Evolutionary conservation across 2,797 vertebrate genomes (phyloP).

Genomic region (Platalea minor): DNA sequence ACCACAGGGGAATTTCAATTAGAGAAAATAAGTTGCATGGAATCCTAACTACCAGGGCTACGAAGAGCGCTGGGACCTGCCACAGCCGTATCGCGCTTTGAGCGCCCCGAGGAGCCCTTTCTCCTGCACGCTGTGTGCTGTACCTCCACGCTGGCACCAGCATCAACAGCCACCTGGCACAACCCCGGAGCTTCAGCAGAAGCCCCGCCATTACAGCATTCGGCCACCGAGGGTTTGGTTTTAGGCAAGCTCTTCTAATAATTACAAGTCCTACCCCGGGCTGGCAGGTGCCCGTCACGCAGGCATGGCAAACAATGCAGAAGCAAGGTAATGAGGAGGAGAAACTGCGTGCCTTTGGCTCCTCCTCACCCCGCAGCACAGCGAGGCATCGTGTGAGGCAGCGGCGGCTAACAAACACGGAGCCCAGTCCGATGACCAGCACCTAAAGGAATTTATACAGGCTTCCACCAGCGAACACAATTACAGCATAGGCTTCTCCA

Average conservation of each 20-base stretch:
- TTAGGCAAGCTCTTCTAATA: not conserved
- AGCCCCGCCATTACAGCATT: accelerated
- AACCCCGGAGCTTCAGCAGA: not conserved
- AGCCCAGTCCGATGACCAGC: not conserved
- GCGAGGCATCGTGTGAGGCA: accelerated
- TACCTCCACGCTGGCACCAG: not conserved
- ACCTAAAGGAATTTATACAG: not conserved
- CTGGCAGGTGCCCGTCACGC: not conserved
- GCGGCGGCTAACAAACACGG: not conserved
- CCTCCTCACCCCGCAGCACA: not conserved
- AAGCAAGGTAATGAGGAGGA: not conserved
- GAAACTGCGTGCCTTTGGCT: accelerated
- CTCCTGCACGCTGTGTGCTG: accelerated
- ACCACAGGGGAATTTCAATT: not conserved
- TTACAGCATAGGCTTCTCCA: accelerated
- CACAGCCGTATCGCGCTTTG: accelerated
- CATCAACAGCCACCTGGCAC: not conserved
- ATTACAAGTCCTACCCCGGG: not conserved
- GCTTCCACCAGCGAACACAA: not conserved
- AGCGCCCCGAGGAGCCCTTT: not conserved
- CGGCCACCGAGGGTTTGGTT: not conserved
- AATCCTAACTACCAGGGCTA: not conserved
- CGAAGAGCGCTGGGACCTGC: not conserved
- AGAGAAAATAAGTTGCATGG: not conserved
- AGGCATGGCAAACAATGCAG: not conserved